phyloP scores from a whole-genome alignment of 2,113 vertebrate genomes.

The Plestiodon gilberti region DNA sequence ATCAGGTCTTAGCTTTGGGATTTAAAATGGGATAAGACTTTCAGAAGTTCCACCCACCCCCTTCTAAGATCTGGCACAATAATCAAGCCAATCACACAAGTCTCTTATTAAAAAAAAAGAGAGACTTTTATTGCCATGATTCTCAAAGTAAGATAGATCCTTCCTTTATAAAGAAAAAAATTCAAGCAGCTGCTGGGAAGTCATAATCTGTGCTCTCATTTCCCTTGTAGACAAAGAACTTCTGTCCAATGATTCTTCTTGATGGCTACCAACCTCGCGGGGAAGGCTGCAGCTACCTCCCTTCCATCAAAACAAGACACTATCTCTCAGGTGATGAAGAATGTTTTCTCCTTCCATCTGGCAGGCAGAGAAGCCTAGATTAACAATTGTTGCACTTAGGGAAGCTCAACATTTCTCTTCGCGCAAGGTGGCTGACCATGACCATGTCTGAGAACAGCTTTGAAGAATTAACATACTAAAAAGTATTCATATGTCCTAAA shows the following conservation, averaged over 20 bases:
- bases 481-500: not conserved
- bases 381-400: not conserved
- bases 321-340: not conserved
- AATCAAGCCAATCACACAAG: not conserved
- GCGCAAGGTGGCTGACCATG: not conserved
- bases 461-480: not conserved
- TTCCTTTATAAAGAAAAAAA: not conserved
- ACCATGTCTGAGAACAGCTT: not conserved
- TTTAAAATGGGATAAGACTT: no score
- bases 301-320: not conserved
- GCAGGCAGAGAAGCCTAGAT: not conserved
- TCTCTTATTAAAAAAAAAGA: not conserved
- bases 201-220: not conserved
- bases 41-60: not conserved
- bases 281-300: not conserved
- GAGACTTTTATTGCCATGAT: not conserved
- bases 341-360: not conserved
- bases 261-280: not conserved
- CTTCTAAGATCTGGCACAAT: not conserved
- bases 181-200: not conserved
- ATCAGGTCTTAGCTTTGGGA: not conserved
- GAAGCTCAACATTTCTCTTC: not conserved
- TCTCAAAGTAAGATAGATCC: not conserved
- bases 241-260: not conserved
- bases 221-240: not conserved